Percentiles rank a stretch among this genome's conserved stretches.
These are phyloP conservation scores for Leptestheria dahalacensis DNA, from an alignment of 1,140 invertebrate species.

Conservation along the genomic window DNA sequence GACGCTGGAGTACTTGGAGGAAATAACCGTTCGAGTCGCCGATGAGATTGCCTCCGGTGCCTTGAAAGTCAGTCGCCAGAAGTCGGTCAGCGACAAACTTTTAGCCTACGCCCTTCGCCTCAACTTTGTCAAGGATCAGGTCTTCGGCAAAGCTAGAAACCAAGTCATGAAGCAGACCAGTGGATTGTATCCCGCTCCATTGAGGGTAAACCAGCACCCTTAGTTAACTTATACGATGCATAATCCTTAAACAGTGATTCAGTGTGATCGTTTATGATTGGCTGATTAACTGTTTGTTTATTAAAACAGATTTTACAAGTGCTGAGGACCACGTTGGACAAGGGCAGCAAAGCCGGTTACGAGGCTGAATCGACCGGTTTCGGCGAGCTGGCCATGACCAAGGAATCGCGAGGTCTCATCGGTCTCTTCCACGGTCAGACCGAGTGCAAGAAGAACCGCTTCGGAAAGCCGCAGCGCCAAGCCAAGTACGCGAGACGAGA, in stretches of 20 bases:
- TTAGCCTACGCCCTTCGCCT: conserved; percentile 51
- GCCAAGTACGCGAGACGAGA: conserved; percentile 43
- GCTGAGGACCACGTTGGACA: conserved; percentile 69
- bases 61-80: conserved; percentile 58
- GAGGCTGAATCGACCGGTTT: conserved; percentile 79
- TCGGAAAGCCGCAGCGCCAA: conserved; percentile 61
- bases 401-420: conserved; percentile 80
- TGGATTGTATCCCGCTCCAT: conserved; percentile 93
- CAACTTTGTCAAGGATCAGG: conserved; percentile 68
- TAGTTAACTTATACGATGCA: not conserved
- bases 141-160: conserved; percentile 75
- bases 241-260: no score
- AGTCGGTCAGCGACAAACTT: conserved; percentile 51
- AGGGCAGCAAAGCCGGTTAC: conserved; percentile 61
- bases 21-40: conserved; percentile 71
- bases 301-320: conserved; percentile 64
- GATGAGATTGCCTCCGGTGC: conserved; percentile 59
- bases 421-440: conserved; percentile 92
- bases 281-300: no score
- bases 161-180: conserved; percentile 86
- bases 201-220: conserved; percentile 61
- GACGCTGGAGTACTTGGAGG: conserved; percentile 77
- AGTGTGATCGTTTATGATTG: no score
- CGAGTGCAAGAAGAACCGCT: conserved; percentile 94
- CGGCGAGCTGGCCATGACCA: conserved; percentile 76